Base-by-base conservation (phyloP, 2,797 vertebrate genomes). In the Catamblyrhynchus diadema region DNA sequence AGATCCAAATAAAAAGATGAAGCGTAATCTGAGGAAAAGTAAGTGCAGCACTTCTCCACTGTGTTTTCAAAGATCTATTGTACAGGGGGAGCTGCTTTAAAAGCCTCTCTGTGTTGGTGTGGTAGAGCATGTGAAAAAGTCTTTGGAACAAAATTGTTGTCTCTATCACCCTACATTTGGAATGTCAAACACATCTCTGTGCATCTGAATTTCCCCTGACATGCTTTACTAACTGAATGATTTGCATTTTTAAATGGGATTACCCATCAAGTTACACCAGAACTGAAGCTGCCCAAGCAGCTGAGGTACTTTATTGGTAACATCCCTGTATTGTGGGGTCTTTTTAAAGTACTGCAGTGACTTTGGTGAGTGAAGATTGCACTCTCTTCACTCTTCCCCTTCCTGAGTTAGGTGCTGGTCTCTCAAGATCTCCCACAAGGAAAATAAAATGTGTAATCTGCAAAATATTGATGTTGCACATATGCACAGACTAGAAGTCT, bases 1-100 rank as follows among this genome's bases (percentile, higher is more conserved):
- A 97, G 99, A 99, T 96, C 98, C 99, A 95, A 99, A 99, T 97
- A 99, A 99, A 97, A 99, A 99, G 97, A 99, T 99, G 99, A 99
- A 99, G 97, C 98, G 99, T 95, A 99, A 99, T 95, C 97, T 99
- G 95, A 98, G 99, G 94, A 99, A 99, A 99, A 99, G 99, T 99
- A 92, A 97, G 97, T 94, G 75, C 60, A 73, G 16, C 33, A 8
- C 65, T 70, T 88, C 60, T 94, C 39, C 15, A 1, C 74, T 74
- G 81, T 81, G 25, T 27, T 80, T 80, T 71, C 75, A 66, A 60
- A 85, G 90, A 72, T 62, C 45, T 47, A 1, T 51, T 79, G 37
- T 81, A 42, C 32, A 50, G 47, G 33, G 22, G 62, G 50, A 79
- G 65, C 41, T 62, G 88, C 41, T 73, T 92, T 53, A 54, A 78